These are phyloP conservation scores for Physeter macrocephalus DNA, from an alignment of 2,113 vertebrate species.

Conservation along the genomic window DNA sequence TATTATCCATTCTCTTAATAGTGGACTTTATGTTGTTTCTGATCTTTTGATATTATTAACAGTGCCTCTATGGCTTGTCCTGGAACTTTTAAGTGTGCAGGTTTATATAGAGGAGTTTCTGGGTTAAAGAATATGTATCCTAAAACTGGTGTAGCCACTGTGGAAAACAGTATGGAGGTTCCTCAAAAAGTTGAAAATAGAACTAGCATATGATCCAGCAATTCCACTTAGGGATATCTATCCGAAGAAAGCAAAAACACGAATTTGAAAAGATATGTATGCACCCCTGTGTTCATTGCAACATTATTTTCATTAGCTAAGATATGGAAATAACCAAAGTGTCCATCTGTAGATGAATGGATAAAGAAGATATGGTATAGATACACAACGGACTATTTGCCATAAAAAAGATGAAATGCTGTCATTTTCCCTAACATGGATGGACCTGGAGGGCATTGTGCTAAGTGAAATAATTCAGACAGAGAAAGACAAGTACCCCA, in stretches of 20 bases:
- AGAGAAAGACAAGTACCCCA: background rate
- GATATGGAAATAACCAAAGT: background rate
- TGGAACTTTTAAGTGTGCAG: background rate
- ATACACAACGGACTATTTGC: background rate
- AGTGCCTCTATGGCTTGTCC: background rate
- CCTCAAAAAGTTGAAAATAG: background rate
- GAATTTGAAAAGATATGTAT: background rate
- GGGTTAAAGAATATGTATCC: background rate
- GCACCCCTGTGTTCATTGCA: background rate
- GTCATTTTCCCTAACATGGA: background rate
- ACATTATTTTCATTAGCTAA: background rate
- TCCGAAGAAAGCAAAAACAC: background rate
- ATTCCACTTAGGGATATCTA: background rate
- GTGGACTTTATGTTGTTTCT: background rate
- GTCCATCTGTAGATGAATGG: background rate
- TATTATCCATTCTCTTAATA: background rate
- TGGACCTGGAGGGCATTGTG: background rate
- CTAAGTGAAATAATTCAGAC: background rate
- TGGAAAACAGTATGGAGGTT: background rate
- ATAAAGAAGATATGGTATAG: background rate
- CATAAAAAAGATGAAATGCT: background rate
- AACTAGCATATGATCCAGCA: background rate
- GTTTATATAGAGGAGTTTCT: background rate
- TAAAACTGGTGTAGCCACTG: background rate
- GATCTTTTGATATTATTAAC: background rate